Evolutionary conservation across 2,113 vertebrate genomes (phyloP).

Genomic region (Grantiella picta): DNA sequence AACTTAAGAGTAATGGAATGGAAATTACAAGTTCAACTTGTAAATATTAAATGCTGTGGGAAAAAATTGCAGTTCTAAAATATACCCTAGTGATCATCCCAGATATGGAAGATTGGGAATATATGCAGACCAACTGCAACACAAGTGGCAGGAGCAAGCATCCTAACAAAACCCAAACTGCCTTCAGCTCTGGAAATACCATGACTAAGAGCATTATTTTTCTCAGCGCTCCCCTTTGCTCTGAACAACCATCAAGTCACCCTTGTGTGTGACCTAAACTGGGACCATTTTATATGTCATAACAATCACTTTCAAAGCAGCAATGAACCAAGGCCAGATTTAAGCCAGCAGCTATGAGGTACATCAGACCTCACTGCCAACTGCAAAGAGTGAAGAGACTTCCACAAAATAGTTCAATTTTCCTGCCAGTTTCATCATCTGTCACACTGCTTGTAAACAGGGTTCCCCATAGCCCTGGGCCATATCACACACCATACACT

Average conservation of each 20-base stretch:
- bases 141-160: background rate
- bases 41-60: background rate
- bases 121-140: background rate
- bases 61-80: background rate
- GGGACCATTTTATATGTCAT: background rate
- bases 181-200: background rate
- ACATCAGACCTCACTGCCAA: background rate
- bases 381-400: background rate
- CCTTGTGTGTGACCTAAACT: background rate
- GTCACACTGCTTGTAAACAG: background rate
- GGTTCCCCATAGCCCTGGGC: background rate
- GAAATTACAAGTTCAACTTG: background rate
- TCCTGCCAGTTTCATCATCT: background rate
- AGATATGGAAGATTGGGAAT: background rate
- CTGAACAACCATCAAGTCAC: background rate
- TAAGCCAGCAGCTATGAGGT: background rate
- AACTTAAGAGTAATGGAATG: background rate
- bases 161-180: background rate
- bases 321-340: background rate
- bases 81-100: background rate
- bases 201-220: background rate
- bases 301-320: background rate
- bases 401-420: background rate
- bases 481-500: fast-evolving
- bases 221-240: background rate